Percentiles rank a stretch among this genome's conserved stretches.
These are phyloP conservation scores for Sandelia bainsii DNA, from an alignment of 2,797 vertebrate species.

Conservation along the genomic window DNA sequence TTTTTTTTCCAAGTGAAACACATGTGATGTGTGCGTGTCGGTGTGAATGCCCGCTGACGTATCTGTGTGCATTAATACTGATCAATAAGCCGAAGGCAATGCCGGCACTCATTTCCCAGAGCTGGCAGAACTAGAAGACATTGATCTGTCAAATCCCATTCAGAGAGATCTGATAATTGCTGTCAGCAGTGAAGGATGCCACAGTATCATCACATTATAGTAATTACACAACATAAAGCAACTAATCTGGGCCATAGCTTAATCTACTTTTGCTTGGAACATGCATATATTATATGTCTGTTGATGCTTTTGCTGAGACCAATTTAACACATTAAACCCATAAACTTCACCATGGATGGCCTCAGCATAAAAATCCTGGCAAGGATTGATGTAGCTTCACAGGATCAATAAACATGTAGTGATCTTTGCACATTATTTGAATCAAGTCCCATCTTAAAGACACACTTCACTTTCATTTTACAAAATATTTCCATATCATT, in stretches of 20 bases:
- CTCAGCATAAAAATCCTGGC: conserved; percentile 23
- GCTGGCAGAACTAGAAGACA: conserved; percentile 40
- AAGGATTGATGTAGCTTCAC: neutral
- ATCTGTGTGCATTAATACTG: conserved; percentile 49
- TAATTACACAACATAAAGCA: conserved; percentile 33
- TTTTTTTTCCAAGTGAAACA: conserved; percentile 18
- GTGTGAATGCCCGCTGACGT: conserved; percentile 59
- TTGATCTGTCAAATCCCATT: conserved; percentile 61
- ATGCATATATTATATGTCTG: neutral
- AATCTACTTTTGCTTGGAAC: conserved; percentile 32
- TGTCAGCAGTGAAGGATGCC: conserved; percentile 22
- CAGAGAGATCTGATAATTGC: conserved; percentile 39
- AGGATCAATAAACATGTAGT: conserved; percentile 10
- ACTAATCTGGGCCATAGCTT: conserved; percentile 20
- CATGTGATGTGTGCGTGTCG: conserved; percentile 54
- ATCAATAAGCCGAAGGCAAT: conserved; percentile 70
- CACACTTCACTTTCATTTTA: neutral
- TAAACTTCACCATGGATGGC: conserved; percentile 3
- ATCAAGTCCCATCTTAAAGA: conserved; percentile 6
- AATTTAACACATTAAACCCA: conserved; percentile 22
- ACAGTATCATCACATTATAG: conserved; percentile 34
- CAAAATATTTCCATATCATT: neutral
- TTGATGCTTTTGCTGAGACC: conserved; percentile 13
- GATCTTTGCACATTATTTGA: neutral
- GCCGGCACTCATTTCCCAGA: conserved; percentile 44